A percentile compares a stretch with the other conserved stretches of the same genome.
phyloP scores from a whole-genome alignment of 2,113 vertebrate species.

The Eubucco bourcierii region DNA sequence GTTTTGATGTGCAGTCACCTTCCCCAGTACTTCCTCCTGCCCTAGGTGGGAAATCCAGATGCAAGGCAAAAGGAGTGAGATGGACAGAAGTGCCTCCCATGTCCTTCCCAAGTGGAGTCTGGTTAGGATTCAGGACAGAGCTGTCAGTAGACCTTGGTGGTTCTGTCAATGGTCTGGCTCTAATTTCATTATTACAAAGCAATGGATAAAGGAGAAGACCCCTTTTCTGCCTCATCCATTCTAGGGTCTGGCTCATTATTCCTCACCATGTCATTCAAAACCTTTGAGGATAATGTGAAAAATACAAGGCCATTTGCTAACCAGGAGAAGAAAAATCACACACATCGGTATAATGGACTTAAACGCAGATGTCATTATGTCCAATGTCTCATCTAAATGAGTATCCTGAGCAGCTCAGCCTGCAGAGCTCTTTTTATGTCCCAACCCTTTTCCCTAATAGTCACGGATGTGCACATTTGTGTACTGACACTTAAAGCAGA shows the following conservation, averaged over 20 bases:
- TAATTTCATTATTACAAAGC: not conserved
- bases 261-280: not conserved
- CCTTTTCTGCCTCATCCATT: not conserved
- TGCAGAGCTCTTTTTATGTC: slow-evolving; percentile 30
- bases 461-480: not conserved
- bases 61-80: not conserved
- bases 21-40: not conserved
- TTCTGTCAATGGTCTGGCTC: not conserved
- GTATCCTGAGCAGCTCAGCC: not conserved
- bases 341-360: not conserved
- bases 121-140: not conserved
- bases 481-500: slow-evolving; percentile 31
- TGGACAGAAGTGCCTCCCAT: not conserved
- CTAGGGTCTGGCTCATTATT: slow-evolving; percentile 3
- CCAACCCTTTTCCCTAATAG: slow-evolving; percentile 30
- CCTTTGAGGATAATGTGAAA: slow-evolving; percentile 38
- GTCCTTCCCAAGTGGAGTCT: not conserved
- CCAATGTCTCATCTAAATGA: slow-evolving; percentile 26
- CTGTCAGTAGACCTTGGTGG: not conserved
- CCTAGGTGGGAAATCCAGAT: not conserved
- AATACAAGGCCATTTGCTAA: slow-evolving; percentile 36
- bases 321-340: slow-evolving; percentile 26
- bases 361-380: slow-evolving; percentile 39
- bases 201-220: not conserved
- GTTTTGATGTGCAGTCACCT: not conserved